Evolutionary conservation across 2,113 vertebrate species (phyloP), one percentile per base, ranked within the genome.

Genomic region (Gorilla gorilla): DNA sequence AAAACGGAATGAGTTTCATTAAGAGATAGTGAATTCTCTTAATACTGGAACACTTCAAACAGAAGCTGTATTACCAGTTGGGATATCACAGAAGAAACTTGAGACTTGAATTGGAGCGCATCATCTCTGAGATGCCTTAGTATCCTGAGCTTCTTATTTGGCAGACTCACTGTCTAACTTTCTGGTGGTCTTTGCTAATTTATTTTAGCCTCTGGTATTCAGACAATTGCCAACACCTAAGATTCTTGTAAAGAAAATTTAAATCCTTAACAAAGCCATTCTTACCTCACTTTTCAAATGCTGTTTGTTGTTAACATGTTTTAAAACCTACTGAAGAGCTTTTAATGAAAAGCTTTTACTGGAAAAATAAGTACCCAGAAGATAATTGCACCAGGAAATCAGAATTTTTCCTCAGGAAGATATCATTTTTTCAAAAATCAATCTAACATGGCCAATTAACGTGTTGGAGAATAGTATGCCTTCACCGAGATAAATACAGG

Each of bases 381-480:
- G 89, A 80, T 93, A 94, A 97, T 35, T 91, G 79, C 16, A 38
- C 59, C 48, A 79, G 78, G 89, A 97, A 95, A 90, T 68, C 85
- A 61, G 79, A 57, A 90, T 86, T 87, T 61, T 72, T 70, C 75
- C 57, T 88, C 59, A 13, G 84, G 72, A 61, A 93, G 68, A 57
- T 75, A 73, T 64, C 73, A 87, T 96, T 96, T 97, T 97, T 93
- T 94, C 89, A 97, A 96, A 97, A 80, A 87, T 90, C 95, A 96
- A 89, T 87, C 96, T 80, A 89, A 93, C 3, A 0, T 87, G 86
- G 73, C 82, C 97, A 94, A 94, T 96, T 93, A 97, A 86, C 30
- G 59, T 75, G 52, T 17, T 45, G 48, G 89, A 91, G 89, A 93
- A 94, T 10, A 93, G 91, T 35, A 55, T 3, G 61, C 79, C 86